phyloP scores from a whole-genome alignment of 2,113 vertebrate genomes.

The Tyrannus savana region DNA sequence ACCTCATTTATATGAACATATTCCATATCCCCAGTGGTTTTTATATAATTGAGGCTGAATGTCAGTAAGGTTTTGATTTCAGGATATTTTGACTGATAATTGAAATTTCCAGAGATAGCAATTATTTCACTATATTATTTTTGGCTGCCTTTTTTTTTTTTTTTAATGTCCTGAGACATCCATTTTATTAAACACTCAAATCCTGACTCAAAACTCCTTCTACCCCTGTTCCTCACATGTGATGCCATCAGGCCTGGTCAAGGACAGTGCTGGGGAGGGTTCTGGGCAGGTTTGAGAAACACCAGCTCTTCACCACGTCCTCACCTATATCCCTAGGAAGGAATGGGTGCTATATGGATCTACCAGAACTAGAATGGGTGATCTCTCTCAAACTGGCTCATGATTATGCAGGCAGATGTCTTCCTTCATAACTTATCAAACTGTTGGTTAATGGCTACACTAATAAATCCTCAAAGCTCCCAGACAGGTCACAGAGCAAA shows the following conservation, averaged over 20 bases:
- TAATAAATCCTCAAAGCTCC: background rate
- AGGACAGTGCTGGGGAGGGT: background rate
- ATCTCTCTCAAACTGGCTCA: background rate
- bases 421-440: background rate
- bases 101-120: conserved; percentile 50
- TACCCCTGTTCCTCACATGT: background rate
- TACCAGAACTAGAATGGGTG: background rate
- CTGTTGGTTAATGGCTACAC: background rate
- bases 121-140: conserved; percentile 13
- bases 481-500: background rate
- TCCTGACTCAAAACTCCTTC: background rate
- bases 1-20: conserved; percentile 59
- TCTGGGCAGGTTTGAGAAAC: background rate
- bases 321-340: background rate
- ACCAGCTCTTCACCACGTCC: background rate
- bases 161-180: background rate
- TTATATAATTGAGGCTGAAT: conserved; percentile 57
- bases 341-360: background rate
- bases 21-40: conserved; percentile 36
- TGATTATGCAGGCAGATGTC: background rate
- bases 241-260: background rate
- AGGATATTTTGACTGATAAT: conserved; percentile 62
- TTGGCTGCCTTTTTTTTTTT: background rate
- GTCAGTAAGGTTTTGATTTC: conserved; percentile 56
- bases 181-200: background rate